Percentiles rank a stretch among this genome's conserved stretches.
Evolutionary conservation across 2,113 vertebrate species (phyloP).

Genomic region (Amphilophus citrinellus): DNA sequence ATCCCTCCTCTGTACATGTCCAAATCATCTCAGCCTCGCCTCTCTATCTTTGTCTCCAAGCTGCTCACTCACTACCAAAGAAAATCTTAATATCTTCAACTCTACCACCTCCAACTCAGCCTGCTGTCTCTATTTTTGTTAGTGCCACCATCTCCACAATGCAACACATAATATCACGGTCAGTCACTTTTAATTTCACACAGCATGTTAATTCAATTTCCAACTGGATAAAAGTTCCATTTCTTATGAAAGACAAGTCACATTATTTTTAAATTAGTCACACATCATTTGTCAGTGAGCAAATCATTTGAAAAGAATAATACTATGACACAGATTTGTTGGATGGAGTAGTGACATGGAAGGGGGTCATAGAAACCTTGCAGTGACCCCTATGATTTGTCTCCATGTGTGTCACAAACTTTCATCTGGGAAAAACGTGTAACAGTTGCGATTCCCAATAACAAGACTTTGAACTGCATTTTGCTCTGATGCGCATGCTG

Average conservation of each 20-base stretch:
- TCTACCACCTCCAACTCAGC: not conserved
- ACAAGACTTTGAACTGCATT: conserved; percentile 45
- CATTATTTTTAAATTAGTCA: conserved; percentile 66
- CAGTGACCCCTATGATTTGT: conserved; percentile 57
- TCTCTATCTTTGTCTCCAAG: not conserved
- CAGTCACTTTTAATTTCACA: conserved; percentile 17
- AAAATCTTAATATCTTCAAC: not conserved
- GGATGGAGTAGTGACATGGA: conserved; percentile 28
- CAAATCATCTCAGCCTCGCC: not conserved
- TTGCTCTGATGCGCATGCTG: conserved; percentile 4
- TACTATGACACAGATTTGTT: conserved; percentile 57
- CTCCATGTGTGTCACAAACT: conserved; percentile 36
- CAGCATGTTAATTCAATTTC: conserved; percentile 23
- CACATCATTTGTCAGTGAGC: conserved; percentile 71
- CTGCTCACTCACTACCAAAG: not conserved
- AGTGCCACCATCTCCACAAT: not conserved
- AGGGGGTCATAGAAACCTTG: conserved; percentile 48
- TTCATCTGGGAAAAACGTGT: conserved; percentile 50
- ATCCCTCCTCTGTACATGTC: not conserved
- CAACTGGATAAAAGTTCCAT: conserved; percentile 51
- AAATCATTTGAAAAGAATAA: conserved; percentile 74
- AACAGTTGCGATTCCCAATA: conserved; percentile 46
- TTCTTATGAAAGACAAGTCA: conserved; percentile 47
- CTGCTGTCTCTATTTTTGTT: not conserved
- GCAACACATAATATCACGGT: conserved; percentile 5